Evolutionary conservation across 2,888 invertebrate species (phyloP), one percentile per base, ranked within the genome.

Genomic region (Muscina levida): DNA sequence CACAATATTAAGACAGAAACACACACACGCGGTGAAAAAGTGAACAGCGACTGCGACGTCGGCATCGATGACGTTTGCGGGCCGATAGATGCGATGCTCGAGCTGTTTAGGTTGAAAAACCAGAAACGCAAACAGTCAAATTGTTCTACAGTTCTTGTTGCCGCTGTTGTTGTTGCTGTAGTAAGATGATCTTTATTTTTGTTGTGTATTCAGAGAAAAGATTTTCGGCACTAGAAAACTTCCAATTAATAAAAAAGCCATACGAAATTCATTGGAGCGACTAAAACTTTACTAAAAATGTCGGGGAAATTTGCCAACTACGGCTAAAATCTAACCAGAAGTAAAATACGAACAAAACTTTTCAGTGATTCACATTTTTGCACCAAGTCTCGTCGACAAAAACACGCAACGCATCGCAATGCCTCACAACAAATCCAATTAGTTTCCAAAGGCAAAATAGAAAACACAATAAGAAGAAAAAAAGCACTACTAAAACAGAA

Each of bases 371-470:
- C 77, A 79, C 56, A 39, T 22, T 42, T 3, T 31, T 31, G 31
- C 31, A n/a, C n/a, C n/a, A n/a, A n/a, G n/a, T 31, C 4, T 31
- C 31, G 8, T 31, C n/a, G 37, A 65, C 48, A 56, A 62, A 65
- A 65, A 66, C 46, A 68, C 56, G 31, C 62, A 48, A 59, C 59
- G 31, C 59, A 31, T 31, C n/a, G n/a, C n/a, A n/a, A n/a, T n/a
- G n/a, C n/a, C n/a, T n/a, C n/a, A n/a, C 56, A 56, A 73, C 73
- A 72, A 75, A 81, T 75, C 68, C 68, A 77, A 77, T 77, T 73
- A 66, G 48, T 46, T 73, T 66, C 56, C 46, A 62, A 39, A 37
- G 39, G 57, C 31, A 15, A n/a, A 19, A 51, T 19, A 51, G 19
- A 11, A 19, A 19, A 19, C 10, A 59, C 59, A 62, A 59, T 39